Base-by-base conservation (phyloP, 2,888 invertebrate genomes). In the Acrocera orbiculus region DNA sequence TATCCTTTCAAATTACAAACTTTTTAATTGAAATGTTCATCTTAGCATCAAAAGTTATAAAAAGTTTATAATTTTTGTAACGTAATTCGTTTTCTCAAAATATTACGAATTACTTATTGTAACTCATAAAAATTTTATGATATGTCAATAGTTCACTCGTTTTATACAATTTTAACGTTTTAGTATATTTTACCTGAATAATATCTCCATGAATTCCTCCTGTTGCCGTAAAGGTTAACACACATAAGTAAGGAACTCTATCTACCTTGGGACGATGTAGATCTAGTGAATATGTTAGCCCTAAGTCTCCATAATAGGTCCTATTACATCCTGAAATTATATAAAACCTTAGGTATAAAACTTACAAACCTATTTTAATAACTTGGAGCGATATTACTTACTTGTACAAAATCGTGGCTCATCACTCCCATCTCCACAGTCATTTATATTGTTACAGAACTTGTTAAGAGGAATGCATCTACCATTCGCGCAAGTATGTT, bases 261-360 rank as follows among this genome's bases (percentile, higher is more conserved):
- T 83, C 81, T 61, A 82, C 81, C 46, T 80, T 75, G 15, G 86
- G 86, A 40, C 83, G 70, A 56, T 85, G 83, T 32, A 87, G 65
- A 52, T 85, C 83, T 59, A 89, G 53, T 47, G 82, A 76, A 56
- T 89, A 87, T 2, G 86, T 86, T 48, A 78, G 73, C 5, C 85
- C 87, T 34, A 83, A 74, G 51, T 87, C 82, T 2, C 87, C 89
- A 47, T 79, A 85, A 60, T 87, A 89, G 4, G 90, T 89, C 51
- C 77, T 74, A 63, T 89, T 89, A 64, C 89, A 90, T 40, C 59
- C 58, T 57, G 48, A 28, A 42, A 41, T 14, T 17, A 20, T 15
- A 13, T 15, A 31, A 38, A 35, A 23, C 14, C 10, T 22, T 10
- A 10, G 22, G 4, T 10, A 22, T 22, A 8, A 9, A 10, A 22